phyloP scores from a whole-genome alignment of 2,113 vertebrate genomes.

The Phainopepla nitens region DNA sequence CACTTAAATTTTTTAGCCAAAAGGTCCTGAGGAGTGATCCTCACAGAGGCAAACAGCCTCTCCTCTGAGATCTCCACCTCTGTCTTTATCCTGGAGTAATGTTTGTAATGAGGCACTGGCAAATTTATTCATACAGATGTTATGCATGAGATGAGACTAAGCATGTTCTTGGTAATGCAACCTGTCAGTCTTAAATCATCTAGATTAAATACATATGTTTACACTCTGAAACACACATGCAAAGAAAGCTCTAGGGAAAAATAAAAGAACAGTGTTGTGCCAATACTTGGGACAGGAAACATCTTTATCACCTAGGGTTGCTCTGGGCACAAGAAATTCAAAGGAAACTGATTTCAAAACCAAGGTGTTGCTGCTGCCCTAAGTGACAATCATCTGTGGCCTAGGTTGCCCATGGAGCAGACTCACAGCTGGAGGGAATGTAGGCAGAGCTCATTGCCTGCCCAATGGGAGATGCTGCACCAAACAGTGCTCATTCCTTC shows the following conservation, averaged over 20 bases:
- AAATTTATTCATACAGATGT: not conserved
- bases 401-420: not conserved
- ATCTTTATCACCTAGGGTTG: not conserved
- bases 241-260: not conserved
- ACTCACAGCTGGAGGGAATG: rapidly evolving
- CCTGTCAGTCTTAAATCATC: not conserved
- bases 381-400: not conserved
- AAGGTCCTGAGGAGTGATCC: not conserved
- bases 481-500: not conserved
- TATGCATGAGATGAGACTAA: not conserved
- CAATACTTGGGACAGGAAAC: not conserved
- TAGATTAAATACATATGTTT: not conserved
- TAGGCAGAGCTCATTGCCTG: not conserved
- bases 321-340: not conserved
- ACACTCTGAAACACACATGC: not conserved
- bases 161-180: not conserved
- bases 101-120: not conserved
- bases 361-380: not conserved
- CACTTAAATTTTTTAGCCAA: not conserved
- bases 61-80: not conserved
- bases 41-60: not conserved
- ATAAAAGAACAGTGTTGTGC: not conserved
- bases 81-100: not conserved
- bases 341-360: not conserved
- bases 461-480: not conserved